Percentiles rank a stretch among this genome's conserved stretches.
phyloP scores from a whole-genome alignment of 2,888 invertebrate species.

The Theodoxus fluviatilis region DNA sequence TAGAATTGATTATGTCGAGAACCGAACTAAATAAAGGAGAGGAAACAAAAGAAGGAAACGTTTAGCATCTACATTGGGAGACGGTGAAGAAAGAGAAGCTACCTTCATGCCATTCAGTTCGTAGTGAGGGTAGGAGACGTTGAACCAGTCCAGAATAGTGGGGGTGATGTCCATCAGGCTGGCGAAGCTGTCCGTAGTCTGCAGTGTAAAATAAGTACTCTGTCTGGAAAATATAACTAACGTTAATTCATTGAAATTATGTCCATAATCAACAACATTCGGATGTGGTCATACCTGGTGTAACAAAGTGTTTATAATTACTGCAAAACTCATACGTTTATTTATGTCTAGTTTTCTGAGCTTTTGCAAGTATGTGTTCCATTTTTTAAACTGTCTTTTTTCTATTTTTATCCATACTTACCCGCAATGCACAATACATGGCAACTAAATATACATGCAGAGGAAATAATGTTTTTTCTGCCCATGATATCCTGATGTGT shows the following conservation, averaged over 20 bases:
- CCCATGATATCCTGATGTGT: too few species aligned
- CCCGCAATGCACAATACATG: too few species aligned
- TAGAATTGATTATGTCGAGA: not conserved
- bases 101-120: constrained; percentile 35
- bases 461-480: too few species aligned
- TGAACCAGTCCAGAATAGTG: constrained; percentile 84
- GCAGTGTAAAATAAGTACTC: constrained; percentile 16
- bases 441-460: too few species aligned
- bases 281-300: too few species aligned
- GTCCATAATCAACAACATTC: constrained; percentile 11
- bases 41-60: not conserved
- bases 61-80: not conserved
- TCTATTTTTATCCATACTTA: too few species aligned
- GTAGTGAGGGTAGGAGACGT: constrained; percentile 67
- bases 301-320: too few species aligned
- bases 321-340: too few species aligned
- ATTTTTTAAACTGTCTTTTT: too few species aligned
- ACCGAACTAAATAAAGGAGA: not conserved
- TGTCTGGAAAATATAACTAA: not conserved
- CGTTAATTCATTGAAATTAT: not conserved
- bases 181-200: constrained; percentile 75
- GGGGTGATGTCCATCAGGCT: constrained; percentile 83
- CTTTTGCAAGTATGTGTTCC: too few species aligned
- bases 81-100: not conserved
- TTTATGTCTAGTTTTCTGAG: too few species aligned